phyloP scores from a whole-genome alignment of 2,888 invertebrate species.

The Chesias legatella region DNA sequence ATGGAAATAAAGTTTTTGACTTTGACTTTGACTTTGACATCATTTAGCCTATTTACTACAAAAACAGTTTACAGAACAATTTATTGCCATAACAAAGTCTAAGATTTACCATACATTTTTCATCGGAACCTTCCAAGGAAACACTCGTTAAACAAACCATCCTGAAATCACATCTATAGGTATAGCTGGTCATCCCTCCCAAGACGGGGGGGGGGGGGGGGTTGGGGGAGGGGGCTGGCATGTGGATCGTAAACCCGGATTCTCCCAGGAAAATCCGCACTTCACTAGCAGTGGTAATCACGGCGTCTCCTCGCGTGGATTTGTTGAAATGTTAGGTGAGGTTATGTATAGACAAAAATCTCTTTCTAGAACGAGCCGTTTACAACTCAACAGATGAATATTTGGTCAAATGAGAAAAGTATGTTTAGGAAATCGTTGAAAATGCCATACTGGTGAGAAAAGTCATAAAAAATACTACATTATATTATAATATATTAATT shows the following conservation, averaged over 20 bases:
- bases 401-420: no score
- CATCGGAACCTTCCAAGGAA: constrained; percentile 7
- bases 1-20: no score
- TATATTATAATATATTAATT: no score
- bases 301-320: constrained; percentile 52
- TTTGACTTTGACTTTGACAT: no score
- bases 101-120: constrained; percentile 10
- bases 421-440: no score
- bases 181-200: constrained; percentile 49
- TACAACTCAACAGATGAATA: no score
- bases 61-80: not conserved
- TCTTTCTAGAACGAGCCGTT: not conserved
- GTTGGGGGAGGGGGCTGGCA: constrained; percentile 37
- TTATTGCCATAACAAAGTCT: not conserved
- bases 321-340: constrained; percentile 50
- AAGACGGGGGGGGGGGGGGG: constrained; percentile 26
- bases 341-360: constrained; percentile 26
- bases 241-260: constrained; percentile 70
- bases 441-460: no score
- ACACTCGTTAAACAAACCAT: constrained; percentile 23
- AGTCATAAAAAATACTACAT: no score
- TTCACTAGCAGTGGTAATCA: constrained; percentile 72
- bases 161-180: constrained; percentile 39
- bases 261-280: constrained; percentile 70
- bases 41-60: no score